These are phyloP conservation scores for Aricia artaxerxes DNA, from an alignment of 2,888 invertebrate genomes.

Conservation along the genomic window DNA sequence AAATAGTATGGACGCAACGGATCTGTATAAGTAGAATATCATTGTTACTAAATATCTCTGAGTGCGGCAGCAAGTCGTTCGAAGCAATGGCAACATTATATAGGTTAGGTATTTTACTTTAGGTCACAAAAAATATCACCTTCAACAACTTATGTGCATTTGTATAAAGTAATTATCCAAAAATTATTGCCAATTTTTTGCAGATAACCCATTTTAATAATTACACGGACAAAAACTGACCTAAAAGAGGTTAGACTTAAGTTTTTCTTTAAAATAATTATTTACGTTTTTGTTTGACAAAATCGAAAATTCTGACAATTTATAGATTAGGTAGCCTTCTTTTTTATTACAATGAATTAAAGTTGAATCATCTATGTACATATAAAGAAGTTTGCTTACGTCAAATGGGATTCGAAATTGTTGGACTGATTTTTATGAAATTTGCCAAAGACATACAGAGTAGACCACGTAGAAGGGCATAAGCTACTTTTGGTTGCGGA, in stretches of 20 bases:
- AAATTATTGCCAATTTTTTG: neutral
- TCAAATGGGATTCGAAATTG: no score
- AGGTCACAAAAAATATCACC: neutral
- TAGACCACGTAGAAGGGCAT: no score
- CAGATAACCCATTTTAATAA: neutral
- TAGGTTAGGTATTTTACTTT: neutral
- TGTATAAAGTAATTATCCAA: slow-evolving; percentile 1
- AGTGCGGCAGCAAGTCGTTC: no score
- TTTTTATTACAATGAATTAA: neutral
- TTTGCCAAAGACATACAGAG: no score
- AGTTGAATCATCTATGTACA: no score
- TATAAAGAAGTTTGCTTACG: neutral
- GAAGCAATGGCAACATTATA: no score
- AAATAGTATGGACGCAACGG: no score
- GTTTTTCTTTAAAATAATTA: neutral
- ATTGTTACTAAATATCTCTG: no score
- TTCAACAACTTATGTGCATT: neutral
- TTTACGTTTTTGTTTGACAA: neutral
- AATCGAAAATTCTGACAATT: neutral
- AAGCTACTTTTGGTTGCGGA: no score
- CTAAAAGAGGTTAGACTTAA: neutral
- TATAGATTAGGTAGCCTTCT: neutral
- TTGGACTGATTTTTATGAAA: no score
- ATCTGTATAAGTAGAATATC: no score
- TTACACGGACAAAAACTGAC: slow-evolving; percentile 3